These are phyloP conservation scores for Carassius auratus DNA, from an alignment of 2,113 vertebrate genomes.

Conservation along the genomic window DNA sequence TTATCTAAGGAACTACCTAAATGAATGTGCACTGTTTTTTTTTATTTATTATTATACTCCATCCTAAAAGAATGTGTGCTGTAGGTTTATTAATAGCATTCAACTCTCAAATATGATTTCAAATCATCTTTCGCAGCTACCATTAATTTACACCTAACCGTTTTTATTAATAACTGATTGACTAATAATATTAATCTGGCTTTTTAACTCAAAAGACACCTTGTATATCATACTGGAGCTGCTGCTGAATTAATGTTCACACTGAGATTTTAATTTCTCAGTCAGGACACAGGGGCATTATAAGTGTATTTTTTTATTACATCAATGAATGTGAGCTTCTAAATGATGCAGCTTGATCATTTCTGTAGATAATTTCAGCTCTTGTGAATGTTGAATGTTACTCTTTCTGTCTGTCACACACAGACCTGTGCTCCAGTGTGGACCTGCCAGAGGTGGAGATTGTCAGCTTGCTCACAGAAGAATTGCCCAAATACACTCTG, in stretches of 20 bases:
- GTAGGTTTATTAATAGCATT: neutral
- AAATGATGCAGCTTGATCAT: neutral
- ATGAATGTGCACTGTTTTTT: conserved; percentile 11
- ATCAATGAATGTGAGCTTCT: neutral
- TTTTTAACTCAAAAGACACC: neutral
- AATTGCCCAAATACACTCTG: conserved; percentile 82
- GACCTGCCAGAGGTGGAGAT: conserved; percentile 87
- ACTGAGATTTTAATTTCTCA: neutral
- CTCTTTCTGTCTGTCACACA: conserved; percentile 9
- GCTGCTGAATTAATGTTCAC: neutral
- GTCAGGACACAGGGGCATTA: no score
- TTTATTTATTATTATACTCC: conserved; percentile 20
- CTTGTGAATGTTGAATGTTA: neutral
- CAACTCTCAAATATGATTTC: neutral
- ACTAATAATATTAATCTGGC: neutral
- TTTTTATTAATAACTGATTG: no score
- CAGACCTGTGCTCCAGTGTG: conserved; percentile 79
- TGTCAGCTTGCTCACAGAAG: conserved; percentile 83
- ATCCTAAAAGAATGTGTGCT: neutral
- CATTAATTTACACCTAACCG: neutral
- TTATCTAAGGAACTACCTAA: neutral
- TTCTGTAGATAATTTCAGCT: neutral
- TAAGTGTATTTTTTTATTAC: no score
- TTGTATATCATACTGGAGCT: neutral
- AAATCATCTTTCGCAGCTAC: neutral